Conservation (phyloP, 2,888 invertebrate genomes). For the Oligia fasciuncula region DNA sequence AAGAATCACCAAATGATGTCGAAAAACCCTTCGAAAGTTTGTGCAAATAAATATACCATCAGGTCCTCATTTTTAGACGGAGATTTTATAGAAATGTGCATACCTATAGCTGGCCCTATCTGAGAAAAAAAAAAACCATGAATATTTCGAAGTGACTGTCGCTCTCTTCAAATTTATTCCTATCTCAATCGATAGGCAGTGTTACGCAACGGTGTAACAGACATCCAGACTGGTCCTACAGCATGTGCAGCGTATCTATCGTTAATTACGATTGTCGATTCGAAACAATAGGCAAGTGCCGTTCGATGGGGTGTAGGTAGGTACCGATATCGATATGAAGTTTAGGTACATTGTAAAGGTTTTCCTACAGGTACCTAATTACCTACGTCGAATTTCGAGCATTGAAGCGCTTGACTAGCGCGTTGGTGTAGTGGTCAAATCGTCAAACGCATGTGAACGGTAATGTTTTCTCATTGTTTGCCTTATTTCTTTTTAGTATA, state of each 20-base stretch:
- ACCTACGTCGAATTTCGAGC: neutral
- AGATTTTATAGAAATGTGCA: neutral
- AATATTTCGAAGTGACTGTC: neutral
- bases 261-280: constrained; percentile 44
- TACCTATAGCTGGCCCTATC: neutral
- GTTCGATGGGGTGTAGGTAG: neutral
- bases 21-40: too few species aligned
- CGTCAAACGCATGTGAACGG: too few species aligned
- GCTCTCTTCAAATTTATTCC: neutral
- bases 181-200: neutral
- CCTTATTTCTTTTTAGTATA: too few species aligned
- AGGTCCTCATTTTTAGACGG: neutral
- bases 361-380: neutral
- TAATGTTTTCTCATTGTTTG: too few species aligned
- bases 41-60: neutral
- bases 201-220: constrained; percentile 41
- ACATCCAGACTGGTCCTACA: neutral
- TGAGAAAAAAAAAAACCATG: neutral
- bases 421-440: too few species aligned
- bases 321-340: neutral
- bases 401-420: too few species aligned
- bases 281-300: constrained; percentile 49
- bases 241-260: constrained; percentile 22
- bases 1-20: too few species aligned
- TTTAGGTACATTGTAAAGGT: neutral